Base-by-base conservation (phyloP, 2,113 vertebrate species). In the Phrynosoma blainvillii region DNA sequence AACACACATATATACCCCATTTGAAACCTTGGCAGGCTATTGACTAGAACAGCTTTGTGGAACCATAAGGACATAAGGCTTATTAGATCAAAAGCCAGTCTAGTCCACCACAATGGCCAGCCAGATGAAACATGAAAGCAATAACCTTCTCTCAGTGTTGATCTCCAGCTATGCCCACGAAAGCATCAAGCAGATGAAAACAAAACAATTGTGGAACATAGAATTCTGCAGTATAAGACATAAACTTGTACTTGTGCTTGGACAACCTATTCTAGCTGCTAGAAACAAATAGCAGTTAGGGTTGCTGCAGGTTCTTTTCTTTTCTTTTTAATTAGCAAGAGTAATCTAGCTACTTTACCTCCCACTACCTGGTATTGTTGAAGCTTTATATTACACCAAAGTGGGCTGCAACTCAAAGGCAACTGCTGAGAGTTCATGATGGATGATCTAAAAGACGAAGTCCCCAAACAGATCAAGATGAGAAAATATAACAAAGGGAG, bases 341-440 rank as follows among this genome's bases (percentile, higher is more conserved):
- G n/a, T 77, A 77, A 88, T 32, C 73, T 86, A 42, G 36, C 84
- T 77, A 77, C 87, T 32, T 68, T 85, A 42, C 36, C 84, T 87
- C 79, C 73, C 21, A 1, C 42, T 90, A 30, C 65, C 62, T 77
- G 12, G 11, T 78, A 71, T 82, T 74, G 9, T 59, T 90, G 88
- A 90, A 84, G 73, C 83, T 89, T 86, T 68, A 88, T 86, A 90
- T 86, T 80, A 90, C 1, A 0, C 0, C 0, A 27, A 89, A 59
- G 30, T 25, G 40, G 87, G 20, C 79, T 82, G 81, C 1, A 20
- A 36, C n/a, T 85, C 83, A 84, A 1, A 30, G 78, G n/a, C 70
- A 91, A 42, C 84, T 86, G 75, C 59, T 88, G 52, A 40, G 75
- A 89, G 78, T 56, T 68, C 92, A 88, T 30, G 54, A 89, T 47